These are phyloP conservation scores for Hirundo rustica DNA, from an alignment of 2,797 vertebrate species.

Conservation along the genomic window DNA sequence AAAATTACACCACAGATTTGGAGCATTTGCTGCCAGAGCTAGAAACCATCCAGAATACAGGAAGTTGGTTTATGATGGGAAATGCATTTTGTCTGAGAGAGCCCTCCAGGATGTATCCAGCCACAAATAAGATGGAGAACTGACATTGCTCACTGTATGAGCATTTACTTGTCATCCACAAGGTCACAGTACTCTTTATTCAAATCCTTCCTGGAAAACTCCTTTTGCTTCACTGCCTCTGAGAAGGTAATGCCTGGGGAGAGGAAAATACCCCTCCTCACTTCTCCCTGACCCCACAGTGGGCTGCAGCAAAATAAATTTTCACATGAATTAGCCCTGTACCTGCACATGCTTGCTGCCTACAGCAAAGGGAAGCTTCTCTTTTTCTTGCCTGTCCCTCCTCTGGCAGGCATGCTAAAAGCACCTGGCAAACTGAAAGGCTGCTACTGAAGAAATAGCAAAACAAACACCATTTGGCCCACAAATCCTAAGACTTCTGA, in stretches of 20 bases:
- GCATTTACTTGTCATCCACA: constrained; percentile 36
- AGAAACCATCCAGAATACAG: constrained; percentile 56
- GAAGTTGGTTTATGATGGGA: constrained; percentile 54
- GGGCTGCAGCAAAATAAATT: background rate
- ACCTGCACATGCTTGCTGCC: background rate
- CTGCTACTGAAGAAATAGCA: background rate
- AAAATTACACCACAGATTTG: constrained; percentile 44
- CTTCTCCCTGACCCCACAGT: background rate
- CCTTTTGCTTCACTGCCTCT: constrained; percentile 28
- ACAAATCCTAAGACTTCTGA: background rate
- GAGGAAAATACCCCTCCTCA: background rate
- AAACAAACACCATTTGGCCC: background rate
- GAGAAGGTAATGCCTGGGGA: background rate
- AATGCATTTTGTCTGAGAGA: constrained; percentile 52
- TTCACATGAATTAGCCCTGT: background rate
- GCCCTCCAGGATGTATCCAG: constrained; percentile 57
- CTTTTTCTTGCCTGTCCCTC: background rate
- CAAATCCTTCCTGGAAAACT: constrained; percentile 20
- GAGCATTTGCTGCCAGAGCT: constrained; percentile 19
- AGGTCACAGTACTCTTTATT: constrained; percentile 41
- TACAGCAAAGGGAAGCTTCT: background rate
- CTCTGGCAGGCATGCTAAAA: background rate
- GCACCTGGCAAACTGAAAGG: background rate
- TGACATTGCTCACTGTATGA: constrained; percentile 42
- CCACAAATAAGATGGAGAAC: constrained; percentile 54